Percentiles rank a stretch among this genome's conserved stretches.
Evolutionary conservation across 1,140 invertebrate genomes (phyloP).

Genomic region (Radopholus similis): DNA sequence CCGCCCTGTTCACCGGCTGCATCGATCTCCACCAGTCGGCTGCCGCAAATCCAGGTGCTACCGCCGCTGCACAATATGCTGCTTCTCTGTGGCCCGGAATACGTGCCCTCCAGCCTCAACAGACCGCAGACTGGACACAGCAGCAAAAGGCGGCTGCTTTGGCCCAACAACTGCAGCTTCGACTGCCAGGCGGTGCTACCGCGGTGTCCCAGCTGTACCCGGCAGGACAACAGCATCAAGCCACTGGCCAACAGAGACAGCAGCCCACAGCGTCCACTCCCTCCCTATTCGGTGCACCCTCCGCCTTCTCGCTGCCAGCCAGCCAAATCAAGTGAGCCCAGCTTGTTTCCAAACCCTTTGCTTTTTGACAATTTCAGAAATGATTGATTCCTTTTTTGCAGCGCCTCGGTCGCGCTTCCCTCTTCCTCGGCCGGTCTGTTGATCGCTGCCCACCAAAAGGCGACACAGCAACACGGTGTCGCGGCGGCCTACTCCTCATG

Average conservation of each 20-base stretch:
- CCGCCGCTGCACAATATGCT: slow-evolving; percentile 10
- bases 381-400: neutral
- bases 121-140: slow-evolving; percentile 12
- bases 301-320: slow-evolving; percentile 10
- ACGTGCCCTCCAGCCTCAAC: neutral
- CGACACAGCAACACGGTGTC: neutral
- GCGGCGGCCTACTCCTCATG: slow-evolving; percentile 7
- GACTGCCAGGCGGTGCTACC: slow-evolving; percentile 11
- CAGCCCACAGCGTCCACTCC: neutral
- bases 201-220: slow-evolving; percentile 8
- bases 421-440: slow-evolving; percentile 1
- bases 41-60: slow-evolving; percentile 1
- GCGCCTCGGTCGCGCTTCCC: neutral
- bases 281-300: slow-evolving; percentile 14
- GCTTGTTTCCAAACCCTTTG: neutral
- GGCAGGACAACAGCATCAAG: slow-evolving; percentile 11
- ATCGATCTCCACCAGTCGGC: slow-evolving; percentile 11
- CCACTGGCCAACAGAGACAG: neutral
- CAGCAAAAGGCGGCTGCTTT: slow-evolving; percentile 17
- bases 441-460: slow-evolving; percentile 11
- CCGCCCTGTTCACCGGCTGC: slow-evolving; percentile 17
- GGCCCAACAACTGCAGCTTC: slow-evolving; percentile 18
- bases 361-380: neutral
- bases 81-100: slow-evolving; percentile 20
- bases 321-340: neutral